phyloP scores from a whole-genome alignment of 2,113 vertebrate species.

The Rhinopithecus roxellana region DNA sequence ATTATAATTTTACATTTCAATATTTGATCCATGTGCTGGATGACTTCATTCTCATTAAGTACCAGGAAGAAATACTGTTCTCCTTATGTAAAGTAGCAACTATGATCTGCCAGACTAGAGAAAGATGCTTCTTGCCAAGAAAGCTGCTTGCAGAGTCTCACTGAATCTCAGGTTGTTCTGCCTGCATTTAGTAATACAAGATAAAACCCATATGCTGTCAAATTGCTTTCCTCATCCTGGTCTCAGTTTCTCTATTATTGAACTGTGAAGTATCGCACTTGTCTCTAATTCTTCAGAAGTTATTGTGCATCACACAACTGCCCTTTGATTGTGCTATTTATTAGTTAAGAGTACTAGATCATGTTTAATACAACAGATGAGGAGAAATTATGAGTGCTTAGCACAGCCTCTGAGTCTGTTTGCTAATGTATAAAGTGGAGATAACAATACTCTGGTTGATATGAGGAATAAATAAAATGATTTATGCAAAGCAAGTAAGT shows the following conservation, averaged over 20 bases:
- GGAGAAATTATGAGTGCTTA: neutral
- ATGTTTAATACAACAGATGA: neutral
- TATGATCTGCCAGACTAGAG: neutral
- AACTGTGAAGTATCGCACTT: neutral
- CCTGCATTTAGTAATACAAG: neutral
- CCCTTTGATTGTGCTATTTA: neutral
- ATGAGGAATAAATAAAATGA: neutral
- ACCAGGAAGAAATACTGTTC: neutral
- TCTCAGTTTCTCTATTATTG: neutral
- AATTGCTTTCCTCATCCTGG: neutral
- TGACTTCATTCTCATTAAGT: neutral
- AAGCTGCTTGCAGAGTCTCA: neutral
- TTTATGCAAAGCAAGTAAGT: neutral
- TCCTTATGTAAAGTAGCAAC: neutral
- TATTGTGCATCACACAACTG: neutral
- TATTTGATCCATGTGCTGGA: neutral
- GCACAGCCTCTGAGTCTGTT: neutral
- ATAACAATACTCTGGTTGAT: neutral
- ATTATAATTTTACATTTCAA: conserved; percentile 20
- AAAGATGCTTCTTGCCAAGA: neutral
- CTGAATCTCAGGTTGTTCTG: neutral
- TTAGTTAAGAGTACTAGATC: neutral
- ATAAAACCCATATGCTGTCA: conserved; percentile 21
- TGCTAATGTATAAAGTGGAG: neutral
- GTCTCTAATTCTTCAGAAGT: neutral